Base-by-base conservation (phyloP, 1,140 invertebrate genomes). In the Pygmarrhopalites habei region DNA sequence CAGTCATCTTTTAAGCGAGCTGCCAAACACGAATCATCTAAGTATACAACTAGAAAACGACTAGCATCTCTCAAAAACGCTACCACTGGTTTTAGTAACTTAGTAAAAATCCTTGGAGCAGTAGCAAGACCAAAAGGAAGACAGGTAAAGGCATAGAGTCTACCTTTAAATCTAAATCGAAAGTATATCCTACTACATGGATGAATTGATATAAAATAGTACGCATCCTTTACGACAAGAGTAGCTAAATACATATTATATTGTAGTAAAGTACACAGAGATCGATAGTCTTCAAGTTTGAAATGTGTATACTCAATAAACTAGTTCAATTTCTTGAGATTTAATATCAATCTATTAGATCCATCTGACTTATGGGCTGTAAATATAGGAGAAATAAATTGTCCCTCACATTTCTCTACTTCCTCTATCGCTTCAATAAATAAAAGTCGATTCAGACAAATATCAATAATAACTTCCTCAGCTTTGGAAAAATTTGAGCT, bases 151-250 rank as follows among this genome's bases (percentile, higher is more conserved):
- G 61, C 39, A 51, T 61, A 65, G 29, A 65, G 23, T 2, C n/a
- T 23, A 4, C 29, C 52, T n/a, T 57, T 49, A 49, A 49, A 65
- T n/a, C 5, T 21, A 61, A 65, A 65, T 21, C 57, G 49, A 4
- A 65, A 35, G 47, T 56, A 65, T 29, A 56, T 65, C 47, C 51
- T 55, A 32, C 56, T 3, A 10, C 39, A 14, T n/a, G 21, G 3
- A 14, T 55, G 35, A 44, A 65, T 61, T 25, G 35, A 25, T 32
- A 65, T 26, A 7, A 43, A 30, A 61, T 44, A 57, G 21, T 65
- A 65, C 1, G 64, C 64, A 43, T 62, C 64, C 28, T 61, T 25
- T 12, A 65, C 19, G 19, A 61, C 64, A 2, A 65, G 46, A 23
- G 61, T 65, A 21, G 32, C 26, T 29, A 61, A 53, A 26, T 35